Evolutionary conservation across 37 sponge, comb jelly and placozoan species (phyloP).

Genomic region (Crambe crambe): DNA sequence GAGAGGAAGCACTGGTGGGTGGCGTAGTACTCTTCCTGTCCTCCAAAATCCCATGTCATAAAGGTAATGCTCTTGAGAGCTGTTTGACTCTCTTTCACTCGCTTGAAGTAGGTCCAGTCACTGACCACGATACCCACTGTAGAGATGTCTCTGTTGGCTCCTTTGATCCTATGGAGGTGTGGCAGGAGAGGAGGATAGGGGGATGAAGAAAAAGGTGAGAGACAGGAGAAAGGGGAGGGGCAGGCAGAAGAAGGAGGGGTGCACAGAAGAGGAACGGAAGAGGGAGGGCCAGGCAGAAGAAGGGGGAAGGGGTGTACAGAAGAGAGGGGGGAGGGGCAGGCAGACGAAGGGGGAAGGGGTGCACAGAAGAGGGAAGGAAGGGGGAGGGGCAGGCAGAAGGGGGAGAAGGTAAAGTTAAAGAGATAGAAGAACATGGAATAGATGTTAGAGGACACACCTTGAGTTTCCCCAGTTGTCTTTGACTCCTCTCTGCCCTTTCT

Average conservation of each 20-base stretch:
- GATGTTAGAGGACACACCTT: slow-evolving; percentile 21
- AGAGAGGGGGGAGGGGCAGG: too few species aligned
- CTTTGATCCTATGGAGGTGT: slow-evolving; percentile 18
- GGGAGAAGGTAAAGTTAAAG: not conserved
- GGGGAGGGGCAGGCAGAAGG: too few species aligned
- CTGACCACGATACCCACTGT: slow-evolving; percentile 85
- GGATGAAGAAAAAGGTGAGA: not conserved
- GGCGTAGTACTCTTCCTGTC: slow-evolving; percentile 88
- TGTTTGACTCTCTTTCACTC: slow-evolving; percentile 48
- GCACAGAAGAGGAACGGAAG: not conserved
- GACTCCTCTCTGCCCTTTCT: slow-evolving; percentile 63
- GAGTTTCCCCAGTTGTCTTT: slow-evolving; percentile 53
- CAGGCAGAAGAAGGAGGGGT: not conserved
- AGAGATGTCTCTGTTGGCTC: slow-evolving; percentile 15
- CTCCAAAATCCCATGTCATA: slow-evolving; percentile 95
- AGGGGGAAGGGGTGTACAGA: too few species aligned
- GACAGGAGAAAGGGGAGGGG: not conserved
- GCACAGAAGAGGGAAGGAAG: not conserved
- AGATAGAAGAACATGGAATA: not conserved
- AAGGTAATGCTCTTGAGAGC: slow-evolving; percentile 77
- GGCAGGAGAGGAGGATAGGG: slow-evolving; percentile 4
- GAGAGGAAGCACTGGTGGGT: slow-evolving; percentile 86
- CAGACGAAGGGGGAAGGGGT: too few species aligned
- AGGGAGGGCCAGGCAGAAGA: too few species aligned
- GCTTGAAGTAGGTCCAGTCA: slow-evolving; percentile 80